These are phyloP conservation scores for Hydrotaea cyrtoneurina DNA, from an alignment of 2,888 invertebrate species.

Conservation along the genomic window DNA sequence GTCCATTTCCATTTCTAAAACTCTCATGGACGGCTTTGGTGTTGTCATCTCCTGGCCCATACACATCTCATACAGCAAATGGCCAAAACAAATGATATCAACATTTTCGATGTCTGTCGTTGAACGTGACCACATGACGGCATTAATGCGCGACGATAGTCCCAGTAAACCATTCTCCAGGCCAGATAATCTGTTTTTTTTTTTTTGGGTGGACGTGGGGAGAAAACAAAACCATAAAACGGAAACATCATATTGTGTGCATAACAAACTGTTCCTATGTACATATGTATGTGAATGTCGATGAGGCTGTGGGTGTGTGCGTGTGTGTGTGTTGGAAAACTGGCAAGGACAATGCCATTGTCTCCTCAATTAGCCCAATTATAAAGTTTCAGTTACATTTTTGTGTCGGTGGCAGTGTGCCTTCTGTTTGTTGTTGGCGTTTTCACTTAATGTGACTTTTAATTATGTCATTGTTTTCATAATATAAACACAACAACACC, in stretches of 20 bases:
- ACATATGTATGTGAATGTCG: neutral
- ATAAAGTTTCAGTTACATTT: constrained; percentile 29
- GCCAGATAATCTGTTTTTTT: constrained; percentile 89
- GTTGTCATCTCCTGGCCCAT: constrained; percentile 90
- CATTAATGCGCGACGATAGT: constrained; percentile 83
- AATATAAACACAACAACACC: constrained; percentile 24
- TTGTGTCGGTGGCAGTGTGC: neutral
- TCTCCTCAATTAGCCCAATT: constrained; percentile 39
- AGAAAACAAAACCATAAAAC: neutral
- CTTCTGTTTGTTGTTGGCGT: neutral
- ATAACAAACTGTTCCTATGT: neutral
- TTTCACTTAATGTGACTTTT: constrained; percentile 41
- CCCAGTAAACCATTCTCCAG: constrained; percentile 93
- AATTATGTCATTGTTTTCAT: constrained; percentile 54
- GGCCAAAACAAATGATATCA: constrained; percentile 89
- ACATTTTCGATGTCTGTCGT: constrained; percentile 82
- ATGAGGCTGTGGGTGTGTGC: neutral
- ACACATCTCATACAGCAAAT: constrained; percentile 95
- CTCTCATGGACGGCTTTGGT: constrained; percentile 87
- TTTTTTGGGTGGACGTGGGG: no score
- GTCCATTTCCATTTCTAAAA: constrained; percentile 86
- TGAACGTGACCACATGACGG: constrained; percentile 82
- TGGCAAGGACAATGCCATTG: constrained; percentile 19
- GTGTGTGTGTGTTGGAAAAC: neutral
- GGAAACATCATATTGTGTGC: neutral